Evolutionary conservation across 2,797 vertebrate genomes (phyloP).

Genomic region (Chaunax sp.): DNA sequence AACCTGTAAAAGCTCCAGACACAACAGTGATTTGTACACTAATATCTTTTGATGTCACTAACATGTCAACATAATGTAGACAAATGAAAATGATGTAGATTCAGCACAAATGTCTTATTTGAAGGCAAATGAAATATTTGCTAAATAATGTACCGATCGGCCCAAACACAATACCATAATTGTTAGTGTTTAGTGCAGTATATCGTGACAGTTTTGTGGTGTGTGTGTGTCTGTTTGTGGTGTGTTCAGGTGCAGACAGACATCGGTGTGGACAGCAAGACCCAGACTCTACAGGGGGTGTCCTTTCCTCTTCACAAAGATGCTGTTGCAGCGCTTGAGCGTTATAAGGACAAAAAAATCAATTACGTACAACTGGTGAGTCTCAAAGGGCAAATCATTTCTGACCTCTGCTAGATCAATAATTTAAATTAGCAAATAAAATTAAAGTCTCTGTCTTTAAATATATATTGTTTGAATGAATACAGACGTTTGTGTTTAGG

Average conservation of each 20-base stretch:
- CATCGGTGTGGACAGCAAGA: conserved; percentile 92
- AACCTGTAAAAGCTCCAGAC: not conserved
- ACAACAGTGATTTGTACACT: not conserved
- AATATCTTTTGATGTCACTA: not conserved
- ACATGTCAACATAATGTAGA: not conserved
- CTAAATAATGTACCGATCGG: not conserved
- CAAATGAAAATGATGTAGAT: too few species aligned
- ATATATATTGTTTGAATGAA: conserved; percentile 2
- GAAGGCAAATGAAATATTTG: not conserved
- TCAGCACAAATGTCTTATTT: not conserved
- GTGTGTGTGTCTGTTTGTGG: conserved; percentile 22
- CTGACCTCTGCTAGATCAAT: not conserved
- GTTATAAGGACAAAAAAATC: conserved; percentile 87
- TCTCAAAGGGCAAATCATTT: conserved; percentile 17
- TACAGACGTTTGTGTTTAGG: conserved; percentile 4
- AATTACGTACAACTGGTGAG: conserved; percentile 98
- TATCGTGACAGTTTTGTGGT: not conserved
- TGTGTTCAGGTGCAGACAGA: conserved; percentile 92
- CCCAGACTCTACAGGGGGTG: conserved; percentile 95
- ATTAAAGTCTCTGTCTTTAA: not conserved
- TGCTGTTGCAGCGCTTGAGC: conserved; percentile 89
- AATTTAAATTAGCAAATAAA: not conserved
- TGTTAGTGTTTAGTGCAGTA: not conserved
- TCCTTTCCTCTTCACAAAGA: conserved; percentile 93
- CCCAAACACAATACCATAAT: not conserved